phyloP scores from a whole-genome alignment of 1,140 invertebrate genomes.

The Eumaeus atala region DNA sequence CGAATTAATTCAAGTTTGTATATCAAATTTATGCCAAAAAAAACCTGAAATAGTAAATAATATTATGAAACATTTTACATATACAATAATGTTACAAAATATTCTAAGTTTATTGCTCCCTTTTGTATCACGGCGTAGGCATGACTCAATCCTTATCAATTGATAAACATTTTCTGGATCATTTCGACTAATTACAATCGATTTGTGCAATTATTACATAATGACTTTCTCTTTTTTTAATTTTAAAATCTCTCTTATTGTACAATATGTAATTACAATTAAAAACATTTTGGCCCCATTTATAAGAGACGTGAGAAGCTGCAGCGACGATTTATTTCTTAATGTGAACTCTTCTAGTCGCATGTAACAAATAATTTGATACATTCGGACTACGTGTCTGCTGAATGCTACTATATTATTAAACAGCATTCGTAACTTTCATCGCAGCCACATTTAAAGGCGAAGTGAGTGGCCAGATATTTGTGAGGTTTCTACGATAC shows the following conservation, averaged over 20 bases:
- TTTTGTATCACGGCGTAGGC: too few species aligned
- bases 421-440: slow-evolving; percentile 68
- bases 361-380: slow-evolving; percentile 5
- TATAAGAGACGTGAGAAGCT: background rate
- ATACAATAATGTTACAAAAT: too few species aligned
- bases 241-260: slow-evolving; percentile 10
- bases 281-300: background rate
- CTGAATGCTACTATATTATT: slow-evolving; percentile 61
- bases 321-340: background rate
- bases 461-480: slow-evolving; percentile 70
- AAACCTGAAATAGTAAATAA: too few species aligned
- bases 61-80: too few species aligned
- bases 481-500: slow-evolving; percentile 72
- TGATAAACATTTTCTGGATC: slow-evolving; percentile 4
- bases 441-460: slow-evolving; percentile 69
- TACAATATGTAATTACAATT: slow-evolving; percentile 12
- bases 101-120: too few species aligned
- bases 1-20: too few species aligned
- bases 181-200: slow-evolving; percentile 1
- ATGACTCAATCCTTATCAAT: slow-evolving; percentile 1
- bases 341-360: background rate
- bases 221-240: slow-evolving; percentile 5
- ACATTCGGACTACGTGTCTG: background rate
- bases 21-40: too few species aligned
- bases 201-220: slow-evolving; percentile 8